Evolutionary conservation across 1,140 invertebrate genomes (phyloP).

Genomic region (Capitella teleta): DNA sequence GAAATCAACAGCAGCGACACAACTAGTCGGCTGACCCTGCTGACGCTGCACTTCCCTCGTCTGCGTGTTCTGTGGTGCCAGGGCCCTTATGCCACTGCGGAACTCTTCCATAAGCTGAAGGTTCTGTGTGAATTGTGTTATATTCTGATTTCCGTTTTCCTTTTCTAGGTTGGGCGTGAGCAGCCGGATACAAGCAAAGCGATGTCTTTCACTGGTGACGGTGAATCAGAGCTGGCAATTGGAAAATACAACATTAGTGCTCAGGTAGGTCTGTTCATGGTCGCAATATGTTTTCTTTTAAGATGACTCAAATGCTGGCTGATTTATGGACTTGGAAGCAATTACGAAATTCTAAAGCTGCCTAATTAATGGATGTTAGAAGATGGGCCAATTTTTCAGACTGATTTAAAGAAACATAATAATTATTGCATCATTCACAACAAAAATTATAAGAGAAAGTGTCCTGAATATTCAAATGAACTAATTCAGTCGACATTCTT

Average conservation of each 20-base stretch:
- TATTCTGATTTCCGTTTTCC: not conserved
- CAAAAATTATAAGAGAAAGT: not conserved
- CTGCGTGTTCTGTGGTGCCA: slow-evolving; percentile 89
- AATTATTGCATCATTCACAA: not conserved
- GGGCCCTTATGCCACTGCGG: slow-evolving; percentile 84
- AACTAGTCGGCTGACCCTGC: slow-evolving; percentile 64
- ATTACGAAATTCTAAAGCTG: not conserved
- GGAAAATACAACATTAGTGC: slow-evolving; percentile 39
- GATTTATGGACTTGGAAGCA: not conserved
- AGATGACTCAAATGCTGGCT: no score
- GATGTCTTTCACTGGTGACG: slow-evolving; percentile 29
- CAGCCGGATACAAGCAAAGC: slow-evolving; percentile 65
- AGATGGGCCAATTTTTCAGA: not conserved
- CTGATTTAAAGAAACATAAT: not conserved
- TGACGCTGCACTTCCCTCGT: slow-evolving; percentile 88
- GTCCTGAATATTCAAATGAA: not conserved
- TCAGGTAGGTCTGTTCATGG: slow-evolving; percentile 23
- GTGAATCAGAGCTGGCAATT: slow-evolving; percentile 20
- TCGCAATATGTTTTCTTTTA: not conserved
- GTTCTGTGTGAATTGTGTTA: slow-evolving; percentile 14
- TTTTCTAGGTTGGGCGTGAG: slow-evolving; percentile 33
- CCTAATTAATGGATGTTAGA: not conserved
- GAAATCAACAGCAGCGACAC: slow-evolving; percentile 66
- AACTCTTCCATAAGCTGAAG: slow-evolving; percentile 73
- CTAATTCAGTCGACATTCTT: not conserved